phyloP scores from a whole-genome alignment of 2,113 vertebrate species.

The Thunnus maccoyii region DNA sequence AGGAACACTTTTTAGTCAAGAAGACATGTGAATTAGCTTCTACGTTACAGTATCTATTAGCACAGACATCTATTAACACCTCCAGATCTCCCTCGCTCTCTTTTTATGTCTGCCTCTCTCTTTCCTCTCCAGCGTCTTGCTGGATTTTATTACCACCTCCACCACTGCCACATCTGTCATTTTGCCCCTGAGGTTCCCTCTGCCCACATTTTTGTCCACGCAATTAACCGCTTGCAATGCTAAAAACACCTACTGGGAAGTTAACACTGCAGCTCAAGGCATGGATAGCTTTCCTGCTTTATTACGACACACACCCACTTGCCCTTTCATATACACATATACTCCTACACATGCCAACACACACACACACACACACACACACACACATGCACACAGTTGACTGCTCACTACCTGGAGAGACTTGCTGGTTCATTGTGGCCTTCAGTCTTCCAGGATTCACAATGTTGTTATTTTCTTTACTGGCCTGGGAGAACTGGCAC shows the following conservation, averaged over 20 bases:
- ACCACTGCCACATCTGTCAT: slow-evolving; percentile 70
- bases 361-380: slow-evolving; percentile 12
- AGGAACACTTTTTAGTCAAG: slow-evolving; percentile 39
- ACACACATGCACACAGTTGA: slow-evolving; percentile 21
- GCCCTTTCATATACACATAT: slow-evolving; percentile 43
- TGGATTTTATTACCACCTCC: slow-evolving; percentile 64
- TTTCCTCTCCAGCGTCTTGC: slow-evolving; percentile 45
- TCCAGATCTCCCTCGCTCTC: slow-evolving; percentile 24
- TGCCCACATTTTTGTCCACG: slow-evolving; percentile 65
- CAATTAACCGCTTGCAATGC: slow-evolving; percentile 68
- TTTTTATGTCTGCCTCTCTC: slow-evolving; percentile 53
- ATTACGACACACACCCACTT: slow-evolving; percentile 48
- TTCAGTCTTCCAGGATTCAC: slow-evolving; percentile 35
- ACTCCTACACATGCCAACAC: slow-evolving; percentile 33
- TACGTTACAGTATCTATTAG: slow-evolving; percentile 53
- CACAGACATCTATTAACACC: slow-evolving; percentile 23
- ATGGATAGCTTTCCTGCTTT: slow-evolving; percentile 52
- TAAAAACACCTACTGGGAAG: slow-evolving; percentile 70
- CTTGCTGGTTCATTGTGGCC: slow-evolving; percentile 39
- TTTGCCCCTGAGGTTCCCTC: slow-evolving; percentile 64
- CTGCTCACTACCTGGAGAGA: slow-evolving; percentile 47
- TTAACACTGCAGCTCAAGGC: slow-evolving; percentile 57
- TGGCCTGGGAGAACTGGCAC: slow-evolving; percentile 65
- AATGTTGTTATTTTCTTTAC: slow-evolving; percentile 65
- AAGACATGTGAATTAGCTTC: slow-evolving; percentile 44